A percentile compares a stretch with the other conserved stretches of the same genome.
phyloP scores from a whole-genome alignment of 2,113 vertebrate genomes.

The Platycercus adscitus region DNA sequence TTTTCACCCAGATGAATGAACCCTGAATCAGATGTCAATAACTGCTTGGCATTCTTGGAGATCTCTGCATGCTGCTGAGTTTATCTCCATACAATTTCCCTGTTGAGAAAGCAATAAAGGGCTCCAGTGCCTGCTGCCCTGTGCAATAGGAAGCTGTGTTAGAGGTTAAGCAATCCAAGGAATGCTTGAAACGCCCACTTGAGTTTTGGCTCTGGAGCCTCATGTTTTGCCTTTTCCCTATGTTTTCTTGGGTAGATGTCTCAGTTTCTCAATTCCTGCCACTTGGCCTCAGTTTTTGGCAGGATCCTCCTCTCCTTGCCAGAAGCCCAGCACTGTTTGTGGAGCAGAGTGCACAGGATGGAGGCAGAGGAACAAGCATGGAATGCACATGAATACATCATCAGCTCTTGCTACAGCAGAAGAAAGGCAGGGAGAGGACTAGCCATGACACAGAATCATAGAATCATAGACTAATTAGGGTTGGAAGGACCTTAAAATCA shows the following conservation, averaged over 20 bases:
- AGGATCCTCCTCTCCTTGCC: background rate
- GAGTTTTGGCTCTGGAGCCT: conserved; percentile 12
- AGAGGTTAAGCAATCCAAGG: conserved; percentile 37
- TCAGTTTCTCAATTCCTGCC: conserved; percentile 1
- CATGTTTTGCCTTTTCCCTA: background rate
- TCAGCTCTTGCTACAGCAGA: background rate
- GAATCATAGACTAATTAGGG: background rate
- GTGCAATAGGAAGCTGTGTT: conserved; percentile 36
- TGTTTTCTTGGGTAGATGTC: background rate
- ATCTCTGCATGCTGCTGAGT: conserved; percentile 11
- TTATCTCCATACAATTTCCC: conserved; percentile 41
- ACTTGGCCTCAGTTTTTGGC: background rate
- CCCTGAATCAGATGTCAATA: conserved; percentile 51
- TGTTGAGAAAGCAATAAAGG: conserved; percentile 30
- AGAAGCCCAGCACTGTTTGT: background rate
- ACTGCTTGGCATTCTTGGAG: conserved; percentile 47
- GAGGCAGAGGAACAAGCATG: background rate
- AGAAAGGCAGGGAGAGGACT: background rate
- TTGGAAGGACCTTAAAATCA: background rate
- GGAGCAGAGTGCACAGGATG: background rate
- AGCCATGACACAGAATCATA: background rate
- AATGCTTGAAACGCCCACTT: conserved; percentile 43
- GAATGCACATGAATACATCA: background rate
- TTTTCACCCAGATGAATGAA: conserved; percentile 50
- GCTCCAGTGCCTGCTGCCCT: background rate